Percentiles rank a stretch among this genome's conserved stretches.
Conservation (phyloP, 2,888 invertebrate genomes). For the Lochmaea capreae region DNA sequence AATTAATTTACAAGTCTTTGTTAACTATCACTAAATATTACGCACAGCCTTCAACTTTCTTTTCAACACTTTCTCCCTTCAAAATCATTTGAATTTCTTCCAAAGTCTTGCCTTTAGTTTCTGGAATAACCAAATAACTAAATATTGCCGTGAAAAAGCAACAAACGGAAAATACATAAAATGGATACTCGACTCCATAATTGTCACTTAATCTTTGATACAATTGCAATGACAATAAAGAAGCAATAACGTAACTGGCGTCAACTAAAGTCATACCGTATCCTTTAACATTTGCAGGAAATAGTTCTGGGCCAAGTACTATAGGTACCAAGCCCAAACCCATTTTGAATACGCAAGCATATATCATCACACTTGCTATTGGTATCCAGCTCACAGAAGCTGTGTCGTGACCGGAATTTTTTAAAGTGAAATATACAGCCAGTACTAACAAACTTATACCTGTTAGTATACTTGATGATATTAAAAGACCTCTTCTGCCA, state of each 20-base stretch:
- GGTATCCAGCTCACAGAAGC: conserved; percentile 60
- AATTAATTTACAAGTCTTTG: not conserved
- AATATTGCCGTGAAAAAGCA: conserved; percentile 47
- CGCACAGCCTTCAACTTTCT: conserved; percentile 9
- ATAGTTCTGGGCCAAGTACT: conserved; percentile 62
- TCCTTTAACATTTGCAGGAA: conserved; percentile 63
- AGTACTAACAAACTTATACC: conserved; percentile 57
- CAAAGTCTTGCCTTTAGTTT: conserved; percentile 77
- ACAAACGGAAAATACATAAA: conserved; percentile 56
- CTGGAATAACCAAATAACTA: conserved; percentile 67
- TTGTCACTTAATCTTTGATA: conserved; percentile 54
- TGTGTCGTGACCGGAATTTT: conserved; percentile 55
- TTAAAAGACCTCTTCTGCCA: conserved; percentile 60
- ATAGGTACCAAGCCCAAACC: conserved; percentile 63
- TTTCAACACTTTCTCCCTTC: conserved; percentile 29
- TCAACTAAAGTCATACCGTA: conserved; percentile 62
- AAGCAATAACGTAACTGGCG: conserved; percentile 59
- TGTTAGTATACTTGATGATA: conserved; percentile 58
- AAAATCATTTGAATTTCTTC: conserved; percentile 69
- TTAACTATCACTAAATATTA: not conserved
- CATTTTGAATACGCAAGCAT: conserved; percentile 60
- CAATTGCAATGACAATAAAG: conserved; percentile 57
- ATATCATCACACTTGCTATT: conserved; percentile 60
- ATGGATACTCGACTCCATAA: conserved; percentile 61
- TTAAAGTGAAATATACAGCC: conserved; percentile 61